Conservation (phyloP, 2,888 invertebrate species). For the Steinernema hermaphroditum region DNA sequence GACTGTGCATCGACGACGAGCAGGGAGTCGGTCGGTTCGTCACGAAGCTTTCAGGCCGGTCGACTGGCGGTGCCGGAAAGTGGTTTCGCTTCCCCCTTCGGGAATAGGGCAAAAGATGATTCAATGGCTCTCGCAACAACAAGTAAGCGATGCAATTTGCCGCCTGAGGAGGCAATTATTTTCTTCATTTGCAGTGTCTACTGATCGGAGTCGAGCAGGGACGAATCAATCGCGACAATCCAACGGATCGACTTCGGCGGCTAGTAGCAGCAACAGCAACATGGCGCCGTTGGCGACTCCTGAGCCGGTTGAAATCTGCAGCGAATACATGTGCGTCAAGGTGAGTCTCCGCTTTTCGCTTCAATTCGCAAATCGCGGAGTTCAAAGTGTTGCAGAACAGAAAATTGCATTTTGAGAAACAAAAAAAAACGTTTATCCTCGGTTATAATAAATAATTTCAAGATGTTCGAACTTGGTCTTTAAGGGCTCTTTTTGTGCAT, state of each 20-base stretch:
- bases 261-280: constrained; percentile 15
- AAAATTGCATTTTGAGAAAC: too few relatives aligned
- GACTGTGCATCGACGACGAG: constrained; percentile 17
- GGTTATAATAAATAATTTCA: too few relatives aligned
- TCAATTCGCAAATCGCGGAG: background rate
- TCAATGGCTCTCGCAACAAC: constrained; percentile 21
- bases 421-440: too few relatives aligned
- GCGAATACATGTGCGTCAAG: constrained; percentile 44
- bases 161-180: constrained; percentile 24
- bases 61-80: constrained; percentile 13
- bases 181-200: constrained; percentile 12
- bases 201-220: constrained; percentile 21
- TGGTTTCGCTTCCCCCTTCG: constrained; percentile 3
- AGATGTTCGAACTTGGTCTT: too few relatives aligned
- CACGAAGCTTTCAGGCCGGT: background rate
- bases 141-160: constrained; percentile 29
- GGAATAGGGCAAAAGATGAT: constrained; percentile 27
- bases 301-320: constrained; percentile 48
- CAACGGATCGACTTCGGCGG: constrained; percentile 13
- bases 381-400: too few relatives aligned
- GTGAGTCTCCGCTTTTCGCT: constrained; percentile 30
- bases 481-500: too few relatives aligned
- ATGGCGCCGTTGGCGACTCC: constrained; percentile 52
- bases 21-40: constrained; percentile 3
- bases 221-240: constrained; percentile 25